Conservation (phyloP, 2,797 vertebrate species). For the Siniperca scherzeri region DNA sequence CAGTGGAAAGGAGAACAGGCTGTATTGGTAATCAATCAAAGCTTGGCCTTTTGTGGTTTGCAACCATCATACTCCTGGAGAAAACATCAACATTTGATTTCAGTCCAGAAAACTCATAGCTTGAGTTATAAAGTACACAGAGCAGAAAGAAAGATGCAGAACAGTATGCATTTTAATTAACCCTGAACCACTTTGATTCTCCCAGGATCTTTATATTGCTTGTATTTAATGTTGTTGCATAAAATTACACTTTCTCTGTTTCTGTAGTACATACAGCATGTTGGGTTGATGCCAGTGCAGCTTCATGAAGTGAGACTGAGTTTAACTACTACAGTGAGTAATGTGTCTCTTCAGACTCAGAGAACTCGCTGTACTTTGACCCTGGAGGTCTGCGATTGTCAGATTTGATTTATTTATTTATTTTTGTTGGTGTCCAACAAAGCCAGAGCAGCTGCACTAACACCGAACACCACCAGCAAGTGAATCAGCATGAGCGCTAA, state of each 20-base stretch:
- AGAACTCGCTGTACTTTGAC: conserved; percentile 46
- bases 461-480: conserved; percentile 27
- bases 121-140: conserved; percentile 4
- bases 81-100: conserved; percentile 39
- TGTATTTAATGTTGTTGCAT: conserved; percentile 42
- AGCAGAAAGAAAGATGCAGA: conserved; percentile 21
- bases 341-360: conserved; percentile 26
- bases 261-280: not conserved
- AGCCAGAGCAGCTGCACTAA: conserved; percentile 29
- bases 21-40: conserved; percentile 26
- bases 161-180: conserved; percentile 47
- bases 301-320: conserved; percentile 28
- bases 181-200: conserved; percentile 17
- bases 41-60: conserved; percentile 31
- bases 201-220: conserved; percentile 10
- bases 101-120: conserved; percentile 17
- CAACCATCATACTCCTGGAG: conserved; percentile 3
- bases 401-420: conserved; percentile 30
- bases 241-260: conserved; percentile 22
- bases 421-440: conserved; percentile 19
- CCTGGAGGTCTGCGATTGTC: conserved; percentile 37
- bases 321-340: conserved; percentile 15
- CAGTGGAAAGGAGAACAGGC: not conserved
- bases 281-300: conserved; percentile 32
- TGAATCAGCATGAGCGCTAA: conserved; percentile 27